Evolutionary conservation across 2,113 vertebrate genomes (phyloP).

Genomic region (Cottus gobio): DNA sequence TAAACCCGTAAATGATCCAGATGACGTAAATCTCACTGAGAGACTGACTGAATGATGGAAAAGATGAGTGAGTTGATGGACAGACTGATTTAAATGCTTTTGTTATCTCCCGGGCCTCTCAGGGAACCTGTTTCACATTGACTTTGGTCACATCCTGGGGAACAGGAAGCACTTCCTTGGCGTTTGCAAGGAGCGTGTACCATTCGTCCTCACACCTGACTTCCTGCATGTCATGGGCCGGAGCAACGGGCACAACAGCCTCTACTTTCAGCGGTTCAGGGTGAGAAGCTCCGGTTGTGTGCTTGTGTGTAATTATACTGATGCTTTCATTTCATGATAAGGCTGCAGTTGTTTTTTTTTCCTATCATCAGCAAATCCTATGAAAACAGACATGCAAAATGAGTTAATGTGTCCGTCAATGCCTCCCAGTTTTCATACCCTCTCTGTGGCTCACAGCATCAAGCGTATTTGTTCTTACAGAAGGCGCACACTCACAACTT

Average conservation of each 20-base stretch:
- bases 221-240: constrained; percentile 86
- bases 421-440: not conserved
- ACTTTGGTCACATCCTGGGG: constrained; percentile 87
- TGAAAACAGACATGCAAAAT: not conserved
- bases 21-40: not conserved
- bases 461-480: not conserved
- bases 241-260: constrained; percentile 76
- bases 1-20: not conserved
- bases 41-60: not conserved
- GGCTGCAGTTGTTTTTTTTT: not conserved
- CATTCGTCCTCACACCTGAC: constrained; percentile 87
- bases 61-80: not conserved
- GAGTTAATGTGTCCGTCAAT: not conserved
- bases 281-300: constrained; percentile 57
- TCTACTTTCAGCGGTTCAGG: constrained; percentile 82
- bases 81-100: not conserved
- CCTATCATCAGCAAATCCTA: not conserved
- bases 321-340: not conserved
- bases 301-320: not conserved
- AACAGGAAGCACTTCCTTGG: constrained; percentile 84
- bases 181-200: constrained; percentile 81
- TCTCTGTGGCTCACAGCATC: not conserved
- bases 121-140: constrained; percentile 88
- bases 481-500: not conserved
- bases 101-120: not conserved